Evolutionary conservation across 2,797 vertebrate species (phyloP), one percentile per base, ranked within the genome.

Genomic region (Ammospiza maritima): DNA sequence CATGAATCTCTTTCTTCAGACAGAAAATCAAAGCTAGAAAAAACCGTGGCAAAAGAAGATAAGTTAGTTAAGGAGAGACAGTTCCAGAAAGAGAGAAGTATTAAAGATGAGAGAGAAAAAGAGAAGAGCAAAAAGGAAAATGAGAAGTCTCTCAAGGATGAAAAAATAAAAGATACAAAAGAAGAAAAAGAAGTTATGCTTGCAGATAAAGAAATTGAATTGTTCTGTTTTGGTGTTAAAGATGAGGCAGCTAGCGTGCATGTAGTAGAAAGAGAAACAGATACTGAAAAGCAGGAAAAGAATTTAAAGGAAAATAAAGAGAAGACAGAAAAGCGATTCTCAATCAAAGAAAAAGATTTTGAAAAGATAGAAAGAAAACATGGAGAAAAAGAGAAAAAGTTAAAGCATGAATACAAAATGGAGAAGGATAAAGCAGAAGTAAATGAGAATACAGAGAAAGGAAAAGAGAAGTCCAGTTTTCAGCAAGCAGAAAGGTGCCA

Each of bases 331-430:
- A 99, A 98, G 95, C 98, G 98, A 95, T 97, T 97, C 45, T 97
- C 97, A 44, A 97, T 94, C 90, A 99, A 98, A 97, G 99, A 99
- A 92, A 98, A 98, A 83, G 99, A 99, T n/a, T 45, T 89, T 27
- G 99, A 99, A 60, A 99, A 98, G 97, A 75, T 65, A 74, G 99
- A 99, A 94, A 99, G 98, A 97, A 99, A 98, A 97, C 98, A 97
- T 96, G 95, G 94, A 53, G 99, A 99, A 93, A 99, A 98, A 97
- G 99, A 99, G 50, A 99, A 98, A 95, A 99, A 99, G 94, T 79
- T 98, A 48, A 99, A 99, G 97, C 97, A 97, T 16, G 99, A 99
- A 42, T 98, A 98, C 87, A 98, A 96, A 81, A 91, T 76, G 32
- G 97, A 98, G 76, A 98, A 97, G 79, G 99, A 99, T 89, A 99